Evolutionary conservation across 2,797 vertebrate species (phyloP).

Genomic region (Morus bassanus): DNA sequence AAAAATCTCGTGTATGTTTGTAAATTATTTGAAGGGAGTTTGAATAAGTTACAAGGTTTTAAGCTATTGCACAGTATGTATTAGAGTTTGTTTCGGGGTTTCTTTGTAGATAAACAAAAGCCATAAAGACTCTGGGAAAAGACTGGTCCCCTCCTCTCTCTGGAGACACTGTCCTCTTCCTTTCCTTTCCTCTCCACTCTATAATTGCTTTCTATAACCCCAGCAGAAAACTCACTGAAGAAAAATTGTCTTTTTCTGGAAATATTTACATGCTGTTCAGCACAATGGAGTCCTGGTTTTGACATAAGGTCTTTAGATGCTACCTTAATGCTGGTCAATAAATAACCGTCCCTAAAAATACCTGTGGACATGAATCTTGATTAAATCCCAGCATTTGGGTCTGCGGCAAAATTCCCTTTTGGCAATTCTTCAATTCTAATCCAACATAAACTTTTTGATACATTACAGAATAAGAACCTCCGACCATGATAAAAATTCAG

Average conservation of each 20-base stretch:
- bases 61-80: background rate
- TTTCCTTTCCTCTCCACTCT: background rate
- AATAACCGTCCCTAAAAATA: background rate
- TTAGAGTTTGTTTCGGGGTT: background rate
- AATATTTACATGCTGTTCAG: background rate
- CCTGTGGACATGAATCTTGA: background rate
- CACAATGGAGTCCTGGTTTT: background rate
- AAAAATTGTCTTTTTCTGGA: background rate
- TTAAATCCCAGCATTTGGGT: background rate
- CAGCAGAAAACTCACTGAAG: background rate
- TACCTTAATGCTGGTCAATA: background rate
- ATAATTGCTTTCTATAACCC: background rate
- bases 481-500: background rate
- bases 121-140: background rate
- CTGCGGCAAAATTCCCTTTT: background rate
- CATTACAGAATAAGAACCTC: background rate
- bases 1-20: background rate
- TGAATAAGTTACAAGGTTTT: background rate
- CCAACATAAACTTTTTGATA: background rate
- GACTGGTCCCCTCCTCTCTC: background rate
- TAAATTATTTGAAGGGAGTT: background rate
- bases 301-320: background rate
- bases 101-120: background rate
- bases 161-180: background rate
- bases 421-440: background rate